Conservation (phyloP, 2,888 invertebrate genomes). For the Trichopoda pennipes region DNA sequence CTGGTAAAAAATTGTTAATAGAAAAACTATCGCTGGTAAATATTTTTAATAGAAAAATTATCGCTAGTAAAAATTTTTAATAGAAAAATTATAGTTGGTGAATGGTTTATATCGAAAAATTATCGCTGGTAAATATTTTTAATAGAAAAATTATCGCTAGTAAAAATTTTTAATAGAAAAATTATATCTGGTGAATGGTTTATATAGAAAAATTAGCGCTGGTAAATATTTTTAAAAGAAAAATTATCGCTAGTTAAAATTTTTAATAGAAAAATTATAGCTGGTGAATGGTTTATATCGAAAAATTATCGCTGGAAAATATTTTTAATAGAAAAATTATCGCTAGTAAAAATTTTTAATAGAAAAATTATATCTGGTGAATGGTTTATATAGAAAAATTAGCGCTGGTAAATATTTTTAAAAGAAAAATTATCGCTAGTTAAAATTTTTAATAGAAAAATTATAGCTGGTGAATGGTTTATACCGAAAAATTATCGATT, state of each 20-base stretch:
- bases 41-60: conserved; percentile 1
- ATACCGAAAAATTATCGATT: background rate
- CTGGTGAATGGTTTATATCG: background rate
- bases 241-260: background rate
- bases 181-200: background rate
- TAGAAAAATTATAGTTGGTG: no score
- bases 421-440: background rate
- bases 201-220: background rate
- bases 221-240: background rate
- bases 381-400: no score
- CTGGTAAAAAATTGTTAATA: background rate
- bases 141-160: background rate
- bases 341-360: background rate
- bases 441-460: conserved; percentile 6
- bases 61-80: background rate
- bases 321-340: conserved; percentile 5
- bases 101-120: no score
- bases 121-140: no score
- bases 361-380: background rate
- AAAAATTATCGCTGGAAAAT: background rate
- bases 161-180: background rate
- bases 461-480: no score
- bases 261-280: background rate
- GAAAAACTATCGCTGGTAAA: background rate
- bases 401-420: background rate